phyloP scores from a whole-genome alignment of 2,888 invertebrate species.

The Drosophila ustulata region DNA sequence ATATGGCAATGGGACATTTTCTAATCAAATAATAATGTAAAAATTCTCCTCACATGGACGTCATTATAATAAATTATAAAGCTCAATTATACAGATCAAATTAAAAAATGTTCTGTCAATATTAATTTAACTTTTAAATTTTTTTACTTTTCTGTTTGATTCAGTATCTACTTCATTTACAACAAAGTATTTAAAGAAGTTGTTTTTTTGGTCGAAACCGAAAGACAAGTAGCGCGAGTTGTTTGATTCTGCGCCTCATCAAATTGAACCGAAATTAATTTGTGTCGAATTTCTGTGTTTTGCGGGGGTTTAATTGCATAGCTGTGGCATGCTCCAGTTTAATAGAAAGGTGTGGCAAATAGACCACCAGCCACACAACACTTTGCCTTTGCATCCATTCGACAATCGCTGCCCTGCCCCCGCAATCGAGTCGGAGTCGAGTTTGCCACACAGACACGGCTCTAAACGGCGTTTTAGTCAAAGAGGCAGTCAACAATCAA shows the following conservation, averaged over 20 bases:
- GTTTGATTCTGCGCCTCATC: slow-evolving; percentile 15
- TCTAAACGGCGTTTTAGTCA: slow-evolving; percentile 72
- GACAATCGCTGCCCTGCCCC: slow-evolving; percentile 6
- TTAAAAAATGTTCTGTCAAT: too few relatives aligned
- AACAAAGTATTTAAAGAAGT: too few relatives aligned
- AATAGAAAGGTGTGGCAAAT: slow-evolving; percentile 40
- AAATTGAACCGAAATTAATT: slow-evolving; percentile 53
- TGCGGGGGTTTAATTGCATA: slow-evolving; percentile 59
- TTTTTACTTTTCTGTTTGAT: too few relatives aligned
- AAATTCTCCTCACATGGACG: too few relatives aligned
- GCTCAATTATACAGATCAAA: too few relatives aligned
- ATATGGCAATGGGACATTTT: too few relatives aligned
- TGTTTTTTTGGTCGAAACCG: neutral
- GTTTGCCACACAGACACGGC: slow-evolving; percentile 50
- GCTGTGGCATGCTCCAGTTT: slow-evolving; percentile 55
- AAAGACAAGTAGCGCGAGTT: slow-evolving; percentile 19
- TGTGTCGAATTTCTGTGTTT: slow-evolving; percentile 36
- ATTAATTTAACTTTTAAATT: too few relatives aligned
- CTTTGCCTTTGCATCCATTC: slow-evolving; percentile 17
- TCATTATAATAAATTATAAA: too few relatives aligned
- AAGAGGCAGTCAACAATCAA: slow-evolving; percentile 52
- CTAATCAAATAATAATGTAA: too few relatives aligned
- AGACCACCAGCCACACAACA: slow-evolving; percentile 13
- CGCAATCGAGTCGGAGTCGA: slow-evolving; percentile 1
- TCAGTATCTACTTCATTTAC: too few relatives aligned